These are phyloP conservation scores for Sesia bembeciformis DNA, from an alignment of 2,888 invertebrate species.

Conservation along the genomic window DNA sequence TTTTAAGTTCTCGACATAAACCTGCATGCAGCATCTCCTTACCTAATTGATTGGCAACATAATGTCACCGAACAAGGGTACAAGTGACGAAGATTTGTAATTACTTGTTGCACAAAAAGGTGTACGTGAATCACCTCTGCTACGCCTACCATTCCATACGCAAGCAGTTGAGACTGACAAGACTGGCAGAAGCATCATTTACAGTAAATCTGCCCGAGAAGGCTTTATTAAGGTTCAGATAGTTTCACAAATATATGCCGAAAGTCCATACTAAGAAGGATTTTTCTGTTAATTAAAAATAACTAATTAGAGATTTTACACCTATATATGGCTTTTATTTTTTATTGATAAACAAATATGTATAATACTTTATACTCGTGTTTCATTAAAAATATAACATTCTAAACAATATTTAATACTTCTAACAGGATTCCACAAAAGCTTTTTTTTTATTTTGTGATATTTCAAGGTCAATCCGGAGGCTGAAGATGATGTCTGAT, in stretches of 20 bases:
- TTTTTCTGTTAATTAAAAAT: neutral
- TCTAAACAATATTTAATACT: neutral
- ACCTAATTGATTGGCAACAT: constrained; percentile 11
- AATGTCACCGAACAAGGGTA: constrained; percentile 3
- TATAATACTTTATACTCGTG: neutral
- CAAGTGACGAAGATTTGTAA: constrained; percentile 7
- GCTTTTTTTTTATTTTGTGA: neutral
- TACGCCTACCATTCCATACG: constrained; percentile 13
- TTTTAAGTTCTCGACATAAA: constrained; percentile 9
- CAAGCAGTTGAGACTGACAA: constrained; percentile 15
- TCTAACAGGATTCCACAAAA: neutral
- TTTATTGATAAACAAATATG: neutral
- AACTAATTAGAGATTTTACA: neutral
- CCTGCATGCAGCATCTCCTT: constrained; percentile 9
- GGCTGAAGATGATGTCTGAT: neutral
- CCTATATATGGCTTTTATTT: no score
- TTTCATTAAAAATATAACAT: neutral
- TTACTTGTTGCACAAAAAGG: constrained; percentile 1
- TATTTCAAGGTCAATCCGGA: neutral
- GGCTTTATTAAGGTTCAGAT: constrained; percentile 8
- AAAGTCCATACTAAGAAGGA: neutral
- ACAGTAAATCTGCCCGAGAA: constrained; percentile 1
- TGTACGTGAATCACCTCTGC: constrained; percentile 2
- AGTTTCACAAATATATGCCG: constrained; percentile 5
- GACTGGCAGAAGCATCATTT: constrained; percentile 9